Evolutionary conservation across 2,888 invertebrate species (phyloP).

Genomic region (Hirtodrosophila duncani): DNA sequence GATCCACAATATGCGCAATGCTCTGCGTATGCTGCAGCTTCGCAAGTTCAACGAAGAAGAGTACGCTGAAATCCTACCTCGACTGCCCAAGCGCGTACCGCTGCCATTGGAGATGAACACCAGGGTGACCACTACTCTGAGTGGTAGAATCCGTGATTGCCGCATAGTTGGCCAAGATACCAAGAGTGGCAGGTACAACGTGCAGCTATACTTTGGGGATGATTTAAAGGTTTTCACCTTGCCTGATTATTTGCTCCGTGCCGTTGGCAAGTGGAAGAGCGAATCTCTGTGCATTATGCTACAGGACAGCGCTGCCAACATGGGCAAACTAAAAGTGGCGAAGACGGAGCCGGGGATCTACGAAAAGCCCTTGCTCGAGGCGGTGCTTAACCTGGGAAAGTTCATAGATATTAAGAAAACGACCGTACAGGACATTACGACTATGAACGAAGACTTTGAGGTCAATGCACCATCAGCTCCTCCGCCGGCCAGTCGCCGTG

Average conservation of each 20-base stretch:
- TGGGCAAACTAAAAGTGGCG: too few relatives aligned
- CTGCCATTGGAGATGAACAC: conserved; percentile 22
- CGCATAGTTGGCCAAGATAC: conserved; percentile 24
- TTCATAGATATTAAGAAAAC: conserved; percentile 22
- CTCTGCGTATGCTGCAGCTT: conserved; percentile 40
- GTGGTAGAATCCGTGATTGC: conserved; percentile 24
- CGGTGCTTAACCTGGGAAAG: conserved; percentile 34
- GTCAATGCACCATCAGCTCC: background rate
- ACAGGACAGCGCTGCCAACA: background rate
- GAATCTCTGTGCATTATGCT: conserved; percentile 18
- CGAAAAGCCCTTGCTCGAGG: conserved; percentile 13
- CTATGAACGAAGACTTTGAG: conserved; percentile 33
- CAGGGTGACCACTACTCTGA: conserved; percentile 24
- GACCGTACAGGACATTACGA: conserved; percentile 30
- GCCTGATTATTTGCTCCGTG: conserved; percentile 23
- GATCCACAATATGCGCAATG: conserved; percentile 17
- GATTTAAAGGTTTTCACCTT: conserved; percentile 6
- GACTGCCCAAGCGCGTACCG: conserved; percentile 39
- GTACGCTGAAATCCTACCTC: background rate
- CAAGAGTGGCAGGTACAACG: conserved; percentile 22
- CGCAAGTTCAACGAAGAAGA: conserved; percentile 4
- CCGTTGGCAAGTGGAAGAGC: conserved; percentile 9
- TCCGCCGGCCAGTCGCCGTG: conserved; percentile 19
- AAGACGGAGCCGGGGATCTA: background rate
- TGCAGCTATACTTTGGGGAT: conserved; percentile 25